A percentile compares a stretch with the other conserved stretches of the same genome.
Evolutionary conservation across 2,797 vertebrate species (phyloP).

Genomic region (Lithobates sylvaticus): DNA sequence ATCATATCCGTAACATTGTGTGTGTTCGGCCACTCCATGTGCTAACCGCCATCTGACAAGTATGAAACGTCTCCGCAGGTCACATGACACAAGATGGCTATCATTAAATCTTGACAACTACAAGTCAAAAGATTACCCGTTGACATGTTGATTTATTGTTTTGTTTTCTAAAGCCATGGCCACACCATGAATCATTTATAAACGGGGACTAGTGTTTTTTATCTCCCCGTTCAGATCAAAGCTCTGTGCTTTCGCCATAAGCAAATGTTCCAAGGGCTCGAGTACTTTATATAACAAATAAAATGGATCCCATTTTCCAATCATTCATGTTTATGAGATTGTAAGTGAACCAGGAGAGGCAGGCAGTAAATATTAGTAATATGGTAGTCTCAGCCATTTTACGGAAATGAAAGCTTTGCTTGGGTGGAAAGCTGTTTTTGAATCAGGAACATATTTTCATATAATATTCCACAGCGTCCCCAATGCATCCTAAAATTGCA

Average conservation of each 20-base stretch:
- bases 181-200: slow-evolving; percentile 32
- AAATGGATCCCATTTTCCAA: slow-evolving; percentile 49
- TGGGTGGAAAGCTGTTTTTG: slow-evolving; percentile 47
- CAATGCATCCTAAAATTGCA: slow-evolving; percentile 55
- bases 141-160: slow-evolving; percentile 34
- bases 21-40: too few relatives aligned
- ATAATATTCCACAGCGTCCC: slow-evolving; percentile 57
- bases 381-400: slow-evolving; percentile 42
- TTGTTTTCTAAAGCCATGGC: slow-evolving; percentile 10
- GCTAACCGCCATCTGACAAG: slow-evolving; percentile 1
- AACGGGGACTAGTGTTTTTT: not conserved
- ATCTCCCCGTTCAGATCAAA: slow-evolving; percentile 30
- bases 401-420: slow-evolving; percentile 56
- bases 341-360: slow-evolving; percentile 31
- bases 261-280: slow-evolving; percentile 21
- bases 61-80: not conserved
- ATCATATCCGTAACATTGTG: too few relatives aligned
- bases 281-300: slow-evolving; percentile 57
- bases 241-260: slow-evolving; percentile 10
- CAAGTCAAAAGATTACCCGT: slow-evolving; percentile 17
- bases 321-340: slow-evolving; percentile 58
- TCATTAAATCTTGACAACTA: slow-evolving; percentile 10
- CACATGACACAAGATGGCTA: slow-evolving; percentile 10
- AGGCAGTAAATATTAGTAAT: slow-evolving; percentile 59
- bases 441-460: slow-evolving; percentile 57